These are phyloP conservation scores for Nasonia oneida DNA, from an alignment of 2,888 invertebrate species.

Conservation along the genomic window DNA sequence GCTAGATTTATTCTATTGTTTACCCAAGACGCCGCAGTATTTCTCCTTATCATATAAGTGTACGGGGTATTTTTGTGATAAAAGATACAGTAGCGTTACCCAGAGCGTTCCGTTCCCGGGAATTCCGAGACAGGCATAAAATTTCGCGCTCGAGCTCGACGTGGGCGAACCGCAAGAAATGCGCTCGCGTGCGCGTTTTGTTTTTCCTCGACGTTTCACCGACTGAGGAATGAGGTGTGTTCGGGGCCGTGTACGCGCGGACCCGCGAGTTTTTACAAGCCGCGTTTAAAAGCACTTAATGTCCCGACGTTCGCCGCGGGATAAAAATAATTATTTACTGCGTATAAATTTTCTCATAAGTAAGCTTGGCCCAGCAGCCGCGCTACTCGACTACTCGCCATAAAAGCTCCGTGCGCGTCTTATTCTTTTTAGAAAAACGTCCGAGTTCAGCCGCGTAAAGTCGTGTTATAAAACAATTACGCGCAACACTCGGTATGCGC, in stretches of 20 bases:
- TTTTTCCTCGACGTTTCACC: background rate
- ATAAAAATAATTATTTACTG: constrained; percentile 45
- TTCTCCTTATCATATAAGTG: background rate
- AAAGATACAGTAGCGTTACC: background rate
- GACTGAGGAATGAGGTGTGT: constrained; percentile 8
- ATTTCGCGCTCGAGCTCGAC: background rate
- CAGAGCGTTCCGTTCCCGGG: background rate
- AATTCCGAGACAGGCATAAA: background rate
- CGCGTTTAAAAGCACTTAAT: constrained; percentile 39
- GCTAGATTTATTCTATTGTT: background rate
- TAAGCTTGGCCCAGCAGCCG: background rate
- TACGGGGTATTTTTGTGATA: too few species aligned
- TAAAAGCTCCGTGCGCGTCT: constrained; percentile 20
- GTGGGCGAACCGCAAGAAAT: background rate
- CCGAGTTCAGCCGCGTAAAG: background rate
- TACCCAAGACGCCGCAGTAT: background rate
- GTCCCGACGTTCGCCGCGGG: background rate
- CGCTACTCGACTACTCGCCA: background rate
- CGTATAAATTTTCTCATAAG: constrained; percentile 46
- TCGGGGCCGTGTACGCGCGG: background rate
- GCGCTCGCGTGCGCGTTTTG: background rate
- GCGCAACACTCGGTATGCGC: background rate
- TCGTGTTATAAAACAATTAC: constrained; percentile 5
- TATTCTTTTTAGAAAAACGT: background rate
- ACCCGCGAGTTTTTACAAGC: constrained; percentile 34